Conservation (phyloP, 2,888 invertebrate genomes). For the Eristalis arbustorum region DNA sequence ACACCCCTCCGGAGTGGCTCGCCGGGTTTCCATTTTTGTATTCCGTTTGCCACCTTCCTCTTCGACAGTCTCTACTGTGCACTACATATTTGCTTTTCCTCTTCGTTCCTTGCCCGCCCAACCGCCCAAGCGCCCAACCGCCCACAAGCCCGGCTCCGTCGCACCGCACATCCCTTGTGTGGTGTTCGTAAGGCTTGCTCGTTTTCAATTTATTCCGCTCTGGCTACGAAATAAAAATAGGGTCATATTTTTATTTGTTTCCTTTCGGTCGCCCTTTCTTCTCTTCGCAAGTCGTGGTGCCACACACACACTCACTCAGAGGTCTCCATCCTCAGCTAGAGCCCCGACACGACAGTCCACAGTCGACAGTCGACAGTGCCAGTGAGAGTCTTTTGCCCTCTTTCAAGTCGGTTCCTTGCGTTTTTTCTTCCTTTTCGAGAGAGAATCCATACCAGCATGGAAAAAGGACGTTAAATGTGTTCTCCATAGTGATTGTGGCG, state of each 20-base stretch:
- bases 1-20: constrained; percentile 35
- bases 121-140: neutral
- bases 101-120: neutral
- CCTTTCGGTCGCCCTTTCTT: constrained; percentile 52
- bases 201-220: constrained; percentile 61
- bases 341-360: neutral
- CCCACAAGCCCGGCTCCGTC: neutral
- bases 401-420: neutral
- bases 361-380: neutral
- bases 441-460: constrained; percentile 24
- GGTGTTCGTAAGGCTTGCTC: constrained; percentile 2
- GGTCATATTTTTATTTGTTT: constrained; percentile 62
- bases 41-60: neutral
- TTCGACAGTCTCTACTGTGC: neutral
- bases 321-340: neutral
- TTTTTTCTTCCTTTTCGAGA: neutral
- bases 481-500: constrained; percentile 1
- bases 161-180: too few relatives aligned
- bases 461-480: constrained; percentile 42
- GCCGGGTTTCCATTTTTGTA: neutral
- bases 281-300: neutral
- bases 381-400: constrained; percentile 3
- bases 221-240: constrained; percentile 60
- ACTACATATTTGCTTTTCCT: constrained; percentile 34
- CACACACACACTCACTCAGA: neutral